Conservation (phyloP, 2,113 vertebrate species). For the Marmota flaviventris region DNA sequence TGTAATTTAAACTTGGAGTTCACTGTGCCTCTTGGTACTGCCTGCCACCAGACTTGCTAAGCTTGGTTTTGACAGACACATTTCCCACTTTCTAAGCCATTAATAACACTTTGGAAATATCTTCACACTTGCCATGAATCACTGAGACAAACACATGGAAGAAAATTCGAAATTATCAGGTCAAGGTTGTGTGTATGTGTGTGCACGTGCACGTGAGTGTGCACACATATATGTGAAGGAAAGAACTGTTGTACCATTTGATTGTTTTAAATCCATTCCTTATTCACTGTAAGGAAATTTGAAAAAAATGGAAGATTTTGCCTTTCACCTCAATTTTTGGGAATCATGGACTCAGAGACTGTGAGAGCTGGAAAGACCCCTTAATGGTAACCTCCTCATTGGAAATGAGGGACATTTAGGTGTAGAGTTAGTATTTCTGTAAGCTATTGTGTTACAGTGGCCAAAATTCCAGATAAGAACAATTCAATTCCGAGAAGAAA, state of each 20-base stretch:
- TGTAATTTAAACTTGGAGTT: slow-evolving; percentile 56
- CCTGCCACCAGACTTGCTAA: not conserved
- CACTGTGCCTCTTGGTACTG: not conserved
- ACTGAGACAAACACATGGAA: not conserved
- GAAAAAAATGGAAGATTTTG: not conserved
- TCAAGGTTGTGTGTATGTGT: not conserved
- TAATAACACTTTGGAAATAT: slow-evolving; percentile 36
- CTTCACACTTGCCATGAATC: not conserved
- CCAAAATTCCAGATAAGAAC: too few relatives aligned
- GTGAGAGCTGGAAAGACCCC: accelerated
- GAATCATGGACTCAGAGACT: not conserved
- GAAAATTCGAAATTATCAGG: not conserved
- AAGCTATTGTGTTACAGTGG: too few relatives aligned
- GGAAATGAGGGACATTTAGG: not conserved
- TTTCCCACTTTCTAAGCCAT: not conserved
- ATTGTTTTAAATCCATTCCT: not conserved
- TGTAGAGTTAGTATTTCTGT: too few relatives aligned
- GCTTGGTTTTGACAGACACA: slow-evolving; percentile 27
- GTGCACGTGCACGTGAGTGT: accelerated
- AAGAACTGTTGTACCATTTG: not conserved
- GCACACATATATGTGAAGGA: not conserved
- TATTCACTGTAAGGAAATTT: not conserved
- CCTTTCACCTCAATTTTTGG: not conserved
- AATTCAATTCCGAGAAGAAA: too few relatives aligned
- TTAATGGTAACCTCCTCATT: not conserved